Conservation (phyloP, 2,888 invertebrate species). For the Netelia melanura region DNA sequence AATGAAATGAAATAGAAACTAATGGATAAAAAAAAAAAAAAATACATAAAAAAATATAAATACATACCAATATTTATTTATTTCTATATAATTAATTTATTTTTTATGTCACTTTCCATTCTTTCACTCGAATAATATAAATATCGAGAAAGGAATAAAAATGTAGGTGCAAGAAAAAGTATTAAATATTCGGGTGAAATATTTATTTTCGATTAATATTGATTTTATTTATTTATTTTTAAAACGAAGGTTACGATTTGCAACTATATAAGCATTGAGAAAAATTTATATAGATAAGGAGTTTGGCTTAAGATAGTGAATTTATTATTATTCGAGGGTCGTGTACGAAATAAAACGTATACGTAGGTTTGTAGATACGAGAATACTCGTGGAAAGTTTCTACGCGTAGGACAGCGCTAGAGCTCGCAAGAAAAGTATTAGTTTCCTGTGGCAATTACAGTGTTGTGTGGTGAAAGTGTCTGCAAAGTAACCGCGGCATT, state of each 20-base stretch:
- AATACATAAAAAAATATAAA: no score
- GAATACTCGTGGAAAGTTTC: conserved; percentile 38
- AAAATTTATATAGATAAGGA: not conserved
- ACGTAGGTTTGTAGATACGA: not conserved
- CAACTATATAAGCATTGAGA: not conserved
- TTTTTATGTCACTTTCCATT: no score
- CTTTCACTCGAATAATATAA: no score
- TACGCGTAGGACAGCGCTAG: conserved; percentile 2
- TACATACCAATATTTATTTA: no score
- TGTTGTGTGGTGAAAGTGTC: conserved; percentile 58
- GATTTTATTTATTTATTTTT: no score
- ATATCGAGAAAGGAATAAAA: no score
- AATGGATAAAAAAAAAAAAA: not conserved
- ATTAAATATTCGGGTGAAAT: no score
- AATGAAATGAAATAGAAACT: no score
- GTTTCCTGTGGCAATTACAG: conserved; percentile 56
- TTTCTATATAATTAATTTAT: no score
- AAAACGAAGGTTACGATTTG: not conserved
- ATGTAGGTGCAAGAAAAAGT: no score
- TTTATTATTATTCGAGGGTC: conserved; percentile 12
- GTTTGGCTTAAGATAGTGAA: not conserved
- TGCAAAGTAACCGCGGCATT: conserved; percentile 36
- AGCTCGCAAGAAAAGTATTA: conserved; percentile 33
- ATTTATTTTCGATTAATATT: no score
- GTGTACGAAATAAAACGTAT: not conserved